Base-by-base conservation (phyloP, 2,797 vertebrate species). In the Tenualosa ilisha region DNA sequence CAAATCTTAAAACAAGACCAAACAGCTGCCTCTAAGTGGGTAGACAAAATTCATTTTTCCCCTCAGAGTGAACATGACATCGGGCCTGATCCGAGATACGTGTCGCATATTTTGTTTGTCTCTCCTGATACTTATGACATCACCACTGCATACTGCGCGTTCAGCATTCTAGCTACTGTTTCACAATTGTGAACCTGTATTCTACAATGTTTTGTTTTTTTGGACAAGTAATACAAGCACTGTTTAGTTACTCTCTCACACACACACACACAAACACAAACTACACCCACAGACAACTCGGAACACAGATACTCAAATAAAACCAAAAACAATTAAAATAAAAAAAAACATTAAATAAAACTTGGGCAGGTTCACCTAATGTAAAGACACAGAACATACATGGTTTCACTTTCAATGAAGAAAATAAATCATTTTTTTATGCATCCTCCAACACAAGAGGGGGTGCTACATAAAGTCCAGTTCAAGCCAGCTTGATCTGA, bases 401-500 rank as follows among this genome's bases (percentile, higher is more conserved):
- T 40, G 72, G 40, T 46, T 20, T 46, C 31, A 72, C 5, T 46
- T 79, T 79, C 72, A 11, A 43, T 40, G 31, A 79, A 46, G 72
- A 79, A 79, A 79, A 79, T 43, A 79, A 79, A 79, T 17, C 40
- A 31, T 31, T 13, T 20, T 40, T 63, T 43, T 79, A 79, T 46
- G 72, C 40, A 46, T 79, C 72, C 72, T 79, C 72, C 20, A 37
- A 22, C 37, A 83, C 81, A 51, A 79, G 61, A 56, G 82, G 53
- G 2, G 31, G 37, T 26, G 49, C 68, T 8, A 3, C 46, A 50
- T 86, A 40, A 12, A 86, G 75, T 40, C 85, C 51, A 84, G 85
- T 84, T 86, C 82, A 88, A 87, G 85, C 84, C 82, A 56, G 83
- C 85, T 87, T 86, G 83, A 82, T 85, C 59, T 59, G 40, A 59